Conservation (phyloP, 2,113 vertebrate genomes). For the Phalacrocorax brasilianus region DNA sequence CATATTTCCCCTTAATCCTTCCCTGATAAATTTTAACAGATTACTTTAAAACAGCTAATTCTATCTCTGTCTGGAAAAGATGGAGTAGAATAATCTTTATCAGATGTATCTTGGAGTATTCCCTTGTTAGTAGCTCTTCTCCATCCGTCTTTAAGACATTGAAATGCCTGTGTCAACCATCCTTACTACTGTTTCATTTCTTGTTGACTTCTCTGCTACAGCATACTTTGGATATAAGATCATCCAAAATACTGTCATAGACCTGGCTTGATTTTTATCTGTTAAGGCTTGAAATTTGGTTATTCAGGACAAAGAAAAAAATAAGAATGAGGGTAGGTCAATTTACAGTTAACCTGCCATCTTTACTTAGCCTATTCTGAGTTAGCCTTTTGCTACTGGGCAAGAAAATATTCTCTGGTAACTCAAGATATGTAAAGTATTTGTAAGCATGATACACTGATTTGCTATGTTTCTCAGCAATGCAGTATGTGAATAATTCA, state of each 20-base stretch:
- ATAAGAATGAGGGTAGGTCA: not conserved
- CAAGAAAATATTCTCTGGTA: not conserved
- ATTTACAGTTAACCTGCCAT: not conserved
- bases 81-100: not conserved
- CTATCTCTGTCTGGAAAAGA: not conserved
- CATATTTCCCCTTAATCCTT: not conserved
- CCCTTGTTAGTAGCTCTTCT: not conserved
- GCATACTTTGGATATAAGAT: not conserved
- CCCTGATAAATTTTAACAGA: not conserved
- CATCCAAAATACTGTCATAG: not conserved
- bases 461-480: not conserved
- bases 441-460: not conserved
- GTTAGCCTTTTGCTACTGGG: not conserved
- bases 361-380: not conserved
- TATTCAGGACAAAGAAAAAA: not conserved
- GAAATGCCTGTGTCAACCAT: not conserved
- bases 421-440: not conserved
- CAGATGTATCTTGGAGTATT: not conserved
- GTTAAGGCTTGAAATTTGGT: not conserved
- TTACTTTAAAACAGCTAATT: not conserved
- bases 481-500: not conserved
- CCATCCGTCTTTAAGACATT: not conserved
- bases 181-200: not conserved
- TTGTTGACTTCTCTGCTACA: not conserved
- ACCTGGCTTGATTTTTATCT: not conserved